Percentiles rank a stretch among this genome's conserved stretches.
Conservation (phyloP, 2,888 invertebrate genomes). For the Glaucopsyche alexis region DNA sequence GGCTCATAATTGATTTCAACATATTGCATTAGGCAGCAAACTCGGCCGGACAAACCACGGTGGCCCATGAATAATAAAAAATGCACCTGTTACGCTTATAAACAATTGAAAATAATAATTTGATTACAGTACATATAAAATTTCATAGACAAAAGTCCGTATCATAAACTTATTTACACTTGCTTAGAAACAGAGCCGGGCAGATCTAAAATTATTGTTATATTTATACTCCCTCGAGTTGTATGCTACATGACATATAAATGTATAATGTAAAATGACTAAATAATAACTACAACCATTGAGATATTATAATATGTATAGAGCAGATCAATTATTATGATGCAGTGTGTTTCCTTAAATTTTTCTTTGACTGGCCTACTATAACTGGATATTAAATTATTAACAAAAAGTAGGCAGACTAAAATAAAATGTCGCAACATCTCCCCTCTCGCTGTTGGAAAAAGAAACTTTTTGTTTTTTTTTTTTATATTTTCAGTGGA, state of each 20-base stretch:
- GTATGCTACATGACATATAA: slow-evolving; percentile 13
- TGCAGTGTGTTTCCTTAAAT: not conserved
- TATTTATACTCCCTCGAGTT: slow-evolving; percentile 20
- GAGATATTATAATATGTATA: not conserved
- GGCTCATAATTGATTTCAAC: slow-evolving; percentile 28
- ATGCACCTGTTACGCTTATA: slow-evolving; percentile 20
- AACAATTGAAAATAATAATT: slow-evolving; percentile 14
- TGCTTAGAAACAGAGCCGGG: slow-evolving; percentile 1
- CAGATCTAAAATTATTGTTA: slow-evolving; percentile 14
- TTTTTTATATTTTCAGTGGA: not conserved
- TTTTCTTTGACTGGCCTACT: not conserved
- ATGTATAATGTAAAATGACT: slow-evolving; percentile 9
- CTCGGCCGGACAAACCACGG: not conserved
- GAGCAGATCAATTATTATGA: not conserved
- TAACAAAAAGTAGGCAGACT: not conserved
- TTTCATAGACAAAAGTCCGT: slow-evolving; percentile 11
- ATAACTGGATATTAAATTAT: not conserved
- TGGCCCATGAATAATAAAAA: not conserved
- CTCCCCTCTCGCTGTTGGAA: not conserved
- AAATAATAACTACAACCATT: slow-evolving; percentile 14
- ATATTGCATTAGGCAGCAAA: slow-evolving; percentile 2
- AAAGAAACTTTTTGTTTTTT: not conserved
- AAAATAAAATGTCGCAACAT: not conserved
- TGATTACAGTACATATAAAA: slow-evolving; percentile 23
- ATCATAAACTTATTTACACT: slow-evolving; percentile 13